Conservation (phyloP, 2,113 vertebrate species). For the Pristiophorus japonicus region DNA sequence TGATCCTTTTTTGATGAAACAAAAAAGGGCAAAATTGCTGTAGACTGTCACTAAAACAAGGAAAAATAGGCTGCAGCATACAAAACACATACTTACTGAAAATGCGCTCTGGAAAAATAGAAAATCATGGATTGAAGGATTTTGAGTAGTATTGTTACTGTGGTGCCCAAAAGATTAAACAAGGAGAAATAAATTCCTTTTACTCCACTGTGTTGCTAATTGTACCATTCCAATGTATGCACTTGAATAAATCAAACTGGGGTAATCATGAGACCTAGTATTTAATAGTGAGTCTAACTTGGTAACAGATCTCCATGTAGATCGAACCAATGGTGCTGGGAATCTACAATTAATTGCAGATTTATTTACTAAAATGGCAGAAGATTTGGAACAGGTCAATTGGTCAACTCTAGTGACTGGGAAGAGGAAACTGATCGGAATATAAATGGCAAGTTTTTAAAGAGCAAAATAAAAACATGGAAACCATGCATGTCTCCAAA, state of each 20-base stretch:
- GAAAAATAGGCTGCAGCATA: neutral
- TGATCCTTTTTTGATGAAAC: neutral
- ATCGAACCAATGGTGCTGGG: neutral
- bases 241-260: neutral
- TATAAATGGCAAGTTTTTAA: neutral
- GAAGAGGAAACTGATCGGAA: neutral
- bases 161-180: neutral
- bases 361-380: neutral
- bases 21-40: no score
- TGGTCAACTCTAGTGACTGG: neutral
- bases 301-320: neutral
- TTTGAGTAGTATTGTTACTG: neutral
- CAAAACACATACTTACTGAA: neutral
- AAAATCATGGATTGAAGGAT: neutral
- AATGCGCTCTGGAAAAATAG: neutral
- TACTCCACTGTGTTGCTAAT: neutral
- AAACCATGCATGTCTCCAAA: neutral
- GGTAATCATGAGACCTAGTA: neutral
- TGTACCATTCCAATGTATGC: neutral
- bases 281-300: neutral
- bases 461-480: neutral
- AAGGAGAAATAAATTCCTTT: neutral
- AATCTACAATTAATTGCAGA: neutral
- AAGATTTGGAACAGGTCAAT: neutral
- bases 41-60: neutral